phyloP scores from a whole-genome alignment of 2,797 vertebrate species.

The Bradypus variegatus region DNA sequence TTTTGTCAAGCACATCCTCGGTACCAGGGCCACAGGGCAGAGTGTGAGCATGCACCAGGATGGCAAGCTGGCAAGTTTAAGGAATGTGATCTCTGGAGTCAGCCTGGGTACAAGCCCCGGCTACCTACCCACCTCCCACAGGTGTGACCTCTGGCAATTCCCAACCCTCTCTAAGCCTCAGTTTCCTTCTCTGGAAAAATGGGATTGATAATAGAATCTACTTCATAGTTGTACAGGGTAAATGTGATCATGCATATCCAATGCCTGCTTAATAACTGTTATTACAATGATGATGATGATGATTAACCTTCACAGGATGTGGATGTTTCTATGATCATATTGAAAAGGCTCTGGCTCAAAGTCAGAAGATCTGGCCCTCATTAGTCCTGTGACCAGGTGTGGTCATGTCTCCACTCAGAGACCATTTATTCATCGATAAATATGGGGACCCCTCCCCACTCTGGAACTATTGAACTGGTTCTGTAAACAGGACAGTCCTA shows the following conservation, averaged over 20 bases:
- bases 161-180: background rate
- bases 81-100: background rate
- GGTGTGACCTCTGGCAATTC: background rate
- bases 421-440: background rate
- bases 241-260: background rate
- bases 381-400: background rate
- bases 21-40: background rate
- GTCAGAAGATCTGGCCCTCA: constrained; percentile 18
- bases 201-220: background rate
- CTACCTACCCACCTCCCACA: background rate
- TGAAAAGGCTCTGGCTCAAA: background rate
- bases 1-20: background rate
- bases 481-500: background rate
- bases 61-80: background rate
- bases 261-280: background rate
- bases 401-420: background rate
- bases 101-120: background rate
- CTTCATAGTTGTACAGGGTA: too few species aligned
- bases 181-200: background rate
- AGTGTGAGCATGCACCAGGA: background rate
- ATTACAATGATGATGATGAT: background rate
- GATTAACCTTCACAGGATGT: background rate
- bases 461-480: background rate
- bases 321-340: accelerated
- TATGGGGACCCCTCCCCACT: background rate